A percentile compares a stretch with the other conserved stretches of the same genome.
These are phyloP conservation scores for Crambe crambe DNA, from an alignment of 37 sponge, comb jelly and placozoan genomes.

Conservation along the genomic window DNA sequence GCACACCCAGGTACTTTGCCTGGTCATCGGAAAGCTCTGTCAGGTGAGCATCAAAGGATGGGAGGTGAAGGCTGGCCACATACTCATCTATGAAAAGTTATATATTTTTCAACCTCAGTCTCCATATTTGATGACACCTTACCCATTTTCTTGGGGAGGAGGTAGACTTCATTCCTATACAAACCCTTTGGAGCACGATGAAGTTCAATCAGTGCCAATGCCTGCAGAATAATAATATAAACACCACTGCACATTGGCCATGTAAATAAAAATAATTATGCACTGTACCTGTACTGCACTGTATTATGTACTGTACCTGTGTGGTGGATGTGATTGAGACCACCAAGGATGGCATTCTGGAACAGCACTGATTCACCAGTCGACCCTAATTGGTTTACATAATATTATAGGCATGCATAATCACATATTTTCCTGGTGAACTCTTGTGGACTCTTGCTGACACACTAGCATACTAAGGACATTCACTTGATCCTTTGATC, in stretches of 20 bases:
- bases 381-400: conserved; percentile 66
- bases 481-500: too few species aligned
- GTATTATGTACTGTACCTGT: conserved; percentile 48
- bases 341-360: conserved; percentile 81
- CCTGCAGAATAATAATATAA: conserved; percentile 22
- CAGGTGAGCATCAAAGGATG: conserved; percentile 79
- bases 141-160: conserved; percentile 94
- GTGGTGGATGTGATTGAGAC: conserved; percentile 82
- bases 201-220: conserved; percentile 83
- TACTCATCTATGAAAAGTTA: conserved; percentile 70
- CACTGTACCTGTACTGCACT: background rate
- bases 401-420: too few species aligned
- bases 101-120: background rate
- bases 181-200: conserved; percentile 71
- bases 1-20: conserved; percentile 75
- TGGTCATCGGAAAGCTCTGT: conserved; percentile 79
- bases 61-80: conserved; percentile 86
- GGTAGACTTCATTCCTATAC: conserved; percentile 86
- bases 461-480: too few species aligned
- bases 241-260: background rate
- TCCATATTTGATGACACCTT: background rate
- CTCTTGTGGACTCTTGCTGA: too few species aligned
- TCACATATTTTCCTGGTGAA: too few species aligned
- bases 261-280: background rate
- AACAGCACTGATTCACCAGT: conserved; percentile 71